Conservation (phyloP, 2,113 vertebrate species). For the Sus scrofa region DNA sequence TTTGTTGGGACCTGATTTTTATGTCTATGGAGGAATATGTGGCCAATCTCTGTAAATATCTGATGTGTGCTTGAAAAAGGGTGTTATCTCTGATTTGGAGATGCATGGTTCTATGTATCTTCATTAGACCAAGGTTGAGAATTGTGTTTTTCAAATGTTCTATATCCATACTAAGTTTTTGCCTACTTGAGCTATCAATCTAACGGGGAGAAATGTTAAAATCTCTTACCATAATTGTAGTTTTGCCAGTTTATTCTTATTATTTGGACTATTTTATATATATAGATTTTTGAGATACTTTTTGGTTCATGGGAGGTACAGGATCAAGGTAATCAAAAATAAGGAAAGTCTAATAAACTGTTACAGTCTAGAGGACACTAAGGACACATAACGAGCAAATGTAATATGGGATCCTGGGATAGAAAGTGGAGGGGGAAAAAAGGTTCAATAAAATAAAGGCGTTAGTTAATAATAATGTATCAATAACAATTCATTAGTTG, state of each 20-base stretch:
- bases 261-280: neutral
- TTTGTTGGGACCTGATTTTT: slow-evolving; percentile 22
- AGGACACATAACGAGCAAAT: neutral
- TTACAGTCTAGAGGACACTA: neutral
- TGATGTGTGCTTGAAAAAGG: slow-evolving; percentile 43
- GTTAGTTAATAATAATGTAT: neutral
- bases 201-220: neutral
- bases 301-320: neutral
- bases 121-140: neutral
- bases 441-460: neutral
- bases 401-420: neutral
- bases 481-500: neutral
- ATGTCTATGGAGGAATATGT: neutral
- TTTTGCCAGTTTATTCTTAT: neutral
- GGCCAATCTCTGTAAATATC: slow-evolving; percentile 53
- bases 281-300: neutral
- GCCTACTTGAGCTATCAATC: neutral
- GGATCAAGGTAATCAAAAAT: slow-evolving; percentile 12
- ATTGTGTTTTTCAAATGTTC: neutral
- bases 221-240: neutral
- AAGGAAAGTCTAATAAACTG: neutral
- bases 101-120: neutral
- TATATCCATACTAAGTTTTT: neutral
- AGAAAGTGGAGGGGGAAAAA: neutral
- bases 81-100: neutral